Conservation (phyloP, 1,140 invertebrate genomes). For the Watersipora subatra region DNA sequence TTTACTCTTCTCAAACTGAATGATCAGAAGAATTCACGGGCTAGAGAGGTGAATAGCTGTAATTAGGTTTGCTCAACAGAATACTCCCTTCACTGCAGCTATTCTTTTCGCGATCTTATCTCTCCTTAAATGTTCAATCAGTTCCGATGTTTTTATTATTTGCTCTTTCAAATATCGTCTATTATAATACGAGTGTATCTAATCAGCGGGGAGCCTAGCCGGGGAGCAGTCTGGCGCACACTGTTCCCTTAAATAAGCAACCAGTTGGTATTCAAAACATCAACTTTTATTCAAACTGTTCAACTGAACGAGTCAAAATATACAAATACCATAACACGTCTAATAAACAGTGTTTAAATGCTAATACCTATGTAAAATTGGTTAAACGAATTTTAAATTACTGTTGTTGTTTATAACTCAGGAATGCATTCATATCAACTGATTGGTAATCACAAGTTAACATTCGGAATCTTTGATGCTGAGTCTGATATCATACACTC, state of each 20-base stretch:
- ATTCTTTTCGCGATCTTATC: too few species aligned
- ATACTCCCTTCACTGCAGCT: too few species aligned
- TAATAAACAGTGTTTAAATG: neutral
- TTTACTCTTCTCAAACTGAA: too few species aligned
- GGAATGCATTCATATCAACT: constrained; percentile 1
- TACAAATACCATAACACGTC: neutral
- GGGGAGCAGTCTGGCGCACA: neutral
- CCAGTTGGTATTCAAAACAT: neutral
- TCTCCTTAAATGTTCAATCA: neutral
- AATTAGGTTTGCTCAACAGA: too few species aligned
- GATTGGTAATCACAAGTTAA: constrained; percentile 6
- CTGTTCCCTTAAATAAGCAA: neutral
- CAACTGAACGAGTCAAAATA: neutral
- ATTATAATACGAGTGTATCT: neutral
- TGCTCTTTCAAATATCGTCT: neutral
- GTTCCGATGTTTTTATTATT: neutral
- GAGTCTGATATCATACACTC: neutral
- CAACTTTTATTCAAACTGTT: neutral
- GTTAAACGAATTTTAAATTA: neutral
- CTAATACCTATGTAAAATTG: neutral
- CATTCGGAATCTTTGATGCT: neutral
- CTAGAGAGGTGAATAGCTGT: too few species aligned
- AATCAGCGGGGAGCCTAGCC: neutral
- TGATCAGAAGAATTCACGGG: too few species aligned
- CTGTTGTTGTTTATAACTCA: neutral